These are phyloP conservation scores for Coregonus suidteri DNA, from an alignment of 2,797 vertebrate species.

Conservation along the genomic window DNA sequence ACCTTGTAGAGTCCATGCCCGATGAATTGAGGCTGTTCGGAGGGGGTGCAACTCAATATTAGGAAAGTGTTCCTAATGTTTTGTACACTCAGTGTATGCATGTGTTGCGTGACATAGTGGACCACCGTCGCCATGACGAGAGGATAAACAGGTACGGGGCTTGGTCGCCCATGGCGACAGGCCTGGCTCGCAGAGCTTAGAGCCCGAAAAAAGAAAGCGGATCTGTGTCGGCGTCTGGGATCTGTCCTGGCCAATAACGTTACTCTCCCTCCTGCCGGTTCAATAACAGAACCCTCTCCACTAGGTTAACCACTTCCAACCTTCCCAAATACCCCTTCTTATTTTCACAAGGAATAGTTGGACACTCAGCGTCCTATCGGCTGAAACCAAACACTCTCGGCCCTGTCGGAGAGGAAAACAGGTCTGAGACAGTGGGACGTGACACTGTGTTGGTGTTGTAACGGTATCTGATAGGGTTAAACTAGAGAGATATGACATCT, in stretches of 20 bases:
- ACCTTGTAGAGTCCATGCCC: too few species aligned
- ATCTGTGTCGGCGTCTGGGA: slow-evolving; percentile 30
- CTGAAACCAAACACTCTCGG: slow-evolving; percentile 36
- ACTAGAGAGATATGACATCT: background rate
- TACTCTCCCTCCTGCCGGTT: slow-evolving; percentile 29
- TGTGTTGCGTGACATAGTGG: background rate
- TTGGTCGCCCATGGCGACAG: slow-evolving; percentile 6
- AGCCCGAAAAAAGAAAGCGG: background rate
- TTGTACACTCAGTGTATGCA: background rate
- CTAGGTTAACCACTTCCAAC: slow-evolving; percentile 23
- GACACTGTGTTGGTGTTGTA: background rate
- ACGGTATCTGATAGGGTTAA: background rate
- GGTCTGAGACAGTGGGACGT: too few species aligned
- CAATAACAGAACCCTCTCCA: slow-evolving; percentile 17
- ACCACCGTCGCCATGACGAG: slow-evolving; percentile 24
- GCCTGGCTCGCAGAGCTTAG: background rate
- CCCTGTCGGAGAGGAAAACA: slow-evolving; percentile 16
- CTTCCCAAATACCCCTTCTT: slow-evolving; percentile 39
- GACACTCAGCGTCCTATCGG: background rate
- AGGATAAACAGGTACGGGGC: slow-evolving; percentile 23
- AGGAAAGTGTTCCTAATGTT: too few species aligned
- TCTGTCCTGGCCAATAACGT: slow-evolving; percentile 22
- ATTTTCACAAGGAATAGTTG: slow-evolving; percentile 44
- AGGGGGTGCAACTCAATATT: too few species aligned
- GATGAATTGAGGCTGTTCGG: too few species aligned